Base-by-base conservation (phyloP, 2,888 invertebrate species). In the Drosophila melanocephala region DNA sequence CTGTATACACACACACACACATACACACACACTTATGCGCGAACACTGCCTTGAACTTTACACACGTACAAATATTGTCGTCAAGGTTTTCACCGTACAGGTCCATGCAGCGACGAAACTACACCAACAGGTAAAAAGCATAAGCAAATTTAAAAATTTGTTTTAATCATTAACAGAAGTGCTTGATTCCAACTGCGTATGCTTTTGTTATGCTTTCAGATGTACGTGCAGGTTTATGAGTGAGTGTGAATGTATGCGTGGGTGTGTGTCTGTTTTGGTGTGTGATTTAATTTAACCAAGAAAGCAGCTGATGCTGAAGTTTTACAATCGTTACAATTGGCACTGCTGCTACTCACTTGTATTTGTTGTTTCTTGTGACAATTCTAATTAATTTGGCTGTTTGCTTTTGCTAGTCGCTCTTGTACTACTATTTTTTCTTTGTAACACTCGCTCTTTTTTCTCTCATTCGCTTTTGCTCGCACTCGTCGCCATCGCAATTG, bases 401-500 rank as follows among this genome's bases (percentile, higher is more conserved):
- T 66, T 69, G 53, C 66, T 58, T 63, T 60, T 66, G 60, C 70
- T 77, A 65, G 42, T 79, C 62, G 70, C 39, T 63, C 35, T 64
- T 63, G 12, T 61, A 39, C 47, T 75, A 26, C 42, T 62, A 44
- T 53, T 33, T 47, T 30, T 30, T 39, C 42, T 61, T 76, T 72
- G 79, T 66, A 67, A 51, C 79, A 82, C 84, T 82, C 87, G 85
- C 72, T 77, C 72, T 63, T 77, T 68, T 60, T 77, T 68, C 47
- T 51, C 47, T 57, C 35, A 65, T 66, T 75, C 79, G 79, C 61
- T 68, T 76, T 68, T 32, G 35, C 56, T 66, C 64, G 65, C 66
- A 82, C 79, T 87, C 84, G 84, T 87, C 79, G 77, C 77, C 85
- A 79, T 84, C 72, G 74, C 73, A 76, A 80, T 83, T 85, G 76